Base-by-base conservation (phyloP, 2,113 vertebrate genomes). In the Chitala chitala region DNA sequence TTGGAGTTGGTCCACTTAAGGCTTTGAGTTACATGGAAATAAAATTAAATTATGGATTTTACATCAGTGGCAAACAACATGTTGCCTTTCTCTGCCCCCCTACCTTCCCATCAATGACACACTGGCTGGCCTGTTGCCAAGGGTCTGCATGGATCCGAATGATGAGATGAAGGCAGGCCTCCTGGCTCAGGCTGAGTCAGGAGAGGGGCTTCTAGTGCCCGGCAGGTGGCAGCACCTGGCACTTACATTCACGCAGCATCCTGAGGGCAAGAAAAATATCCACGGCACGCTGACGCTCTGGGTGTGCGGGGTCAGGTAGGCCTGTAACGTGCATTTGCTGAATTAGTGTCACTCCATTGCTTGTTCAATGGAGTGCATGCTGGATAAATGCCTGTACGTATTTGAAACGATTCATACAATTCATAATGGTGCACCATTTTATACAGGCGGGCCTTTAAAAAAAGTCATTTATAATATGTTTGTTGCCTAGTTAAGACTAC, bases 251-350 rank as follows among this genome's bases (percentile, higher is more conserved):
- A 83, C 86, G 22, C 93, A 99, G 80, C 92, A 95, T 78, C 88
- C 93, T 1, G 95, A 98, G 84, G 91, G 92, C 78, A 98, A 97
- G 85, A 98, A 96, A 80, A 97, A 91, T 78, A 81, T 94, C 78
- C 93, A 85, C 5, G 94, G 94, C 29, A 88, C 85, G 13, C 84
- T 99, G 74, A 85, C 85, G 8, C 86, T 95, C 2, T 99, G 96
- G 96, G 84, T 98, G 74, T 96, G 93, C 79, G 97, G 95, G 72
- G 92, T 96, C 84, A 94, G 94, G 97, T 99, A 87, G 72, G 79
- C 76, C 1, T 8, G 13, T 29, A 33, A 5, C 2, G 6, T 9
- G n/a, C n/a, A n/a, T n/a, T n/a, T n/a, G n/a, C n/a, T n/a, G n/a
- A n/a, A n/a, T n/a, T n/a, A n/a, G n/a, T n/a, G n/a, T n/a, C n/a